A percentile compares a stretch with the other conserved stretches of the same genome.
Conservation (phyloP, 2,888 invertebrate species). For the Agriopis marginaria region DNA sequence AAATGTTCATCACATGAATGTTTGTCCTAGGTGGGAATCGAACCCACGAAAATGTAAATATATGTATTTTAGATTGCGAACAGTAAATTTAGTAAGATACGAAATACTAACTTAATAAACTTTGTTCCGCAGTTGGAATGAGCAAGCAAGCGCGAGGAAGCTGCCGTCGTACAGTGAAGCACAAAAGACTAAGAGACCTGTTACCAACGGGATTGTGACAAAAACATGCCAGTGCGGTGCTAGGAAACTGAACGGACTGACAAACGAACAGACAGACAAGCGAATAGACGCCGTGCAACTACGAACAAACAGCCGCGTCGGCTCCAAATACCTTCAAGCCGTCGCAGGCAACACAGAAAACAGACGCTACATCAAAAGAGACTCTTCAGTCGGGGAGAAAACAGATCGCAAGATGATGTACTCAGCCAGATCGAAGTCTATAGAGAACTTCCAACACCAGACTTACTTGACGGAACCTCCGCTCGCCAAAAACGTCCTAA, state of each 20-base stretch:
- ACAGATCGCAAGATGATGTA: slow-evolving; percentile 67
- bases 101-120: background rate
- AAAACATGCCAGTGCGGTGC: slow-evolving; percentile 79
- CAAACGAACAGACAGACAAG: slow-evolving; percentile 61
- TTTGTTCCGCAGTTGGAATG: slow-evolving; percentile 80
- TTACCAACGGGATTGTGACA: slow-evolving; percentile 75
- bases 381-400: slow-evolving; percentile 75
- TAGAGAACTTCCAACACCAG: slow-evolving; percentile 79
- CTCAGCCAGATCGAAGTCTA: slow-evolving; percentile 78
- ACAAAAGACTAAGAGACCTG: slow-evolving; percentile 83
- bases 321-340: slow-evolving; percentile 81
- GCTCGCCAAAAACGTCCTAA: slow-evolving; percentile 62
- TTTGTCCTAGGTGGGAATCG: too few species aligned
- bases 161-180: slow-evolving; percentile 84
- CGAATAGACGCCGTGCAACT: slow-evolving; percentile 68
- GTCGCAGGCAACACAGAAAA: slow-evolving; percentile 70
- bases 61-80: background rate
- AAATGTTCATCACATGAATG: too few species aligned
- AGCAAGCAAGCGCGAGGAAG: slow-evolving; percentile 82
- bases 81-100: background rate
- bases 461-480: slow-evolving; percentile 64
- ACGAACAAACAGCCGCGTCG: slow-evolving; percentile 79
- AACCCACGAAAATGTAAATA: too few species aligned
- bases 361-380: slow-evolving; percentile 73
- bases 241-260: slow-evolving; percentile 72